Evolutionary conservation across 2,797 vertebrate species (phyloP).

Genomic region (Pteropus rufus): DNA sequence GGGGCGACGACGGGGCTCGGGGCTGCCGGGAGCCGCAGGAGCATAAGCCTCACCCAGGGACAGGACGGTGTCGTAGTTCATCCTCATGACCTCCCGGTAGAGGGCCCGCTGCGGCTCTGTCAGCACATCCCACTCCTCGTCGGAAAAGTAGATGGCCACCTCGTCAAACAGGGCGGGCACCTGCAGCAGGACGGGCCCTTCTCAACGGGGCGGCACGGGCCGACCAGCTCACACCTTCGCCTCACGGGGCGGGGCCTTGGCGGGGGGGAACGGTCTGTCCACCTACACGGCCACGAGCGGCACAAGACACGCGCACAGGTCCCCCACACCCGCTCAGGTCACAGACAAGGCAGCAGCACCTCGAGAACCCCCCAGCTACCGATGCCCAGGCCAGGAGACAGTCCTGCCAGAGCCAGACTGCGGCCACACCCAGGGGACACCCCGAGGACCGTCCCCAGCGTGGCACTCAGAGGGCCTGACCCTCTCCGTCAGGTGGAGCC

Average conservation of each 20-base stretch:
- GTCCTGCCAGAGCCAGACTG: background rate
- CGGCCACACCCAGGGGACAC: background rate
- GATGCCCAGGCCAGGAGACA: background rate
- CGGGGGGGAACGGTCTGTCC: rapidly evolving
- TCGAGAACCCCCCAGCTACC: background rate
- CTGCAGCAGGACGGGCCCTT: slow-evolving; percentile 49
- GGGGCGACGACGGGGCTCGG: background rate
- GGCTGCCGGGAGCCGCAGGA: slow-evolving; percentile 4
- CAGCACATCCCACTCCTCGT: slow-evolving; percentile 70
- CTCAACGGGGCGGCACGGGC: background rate
- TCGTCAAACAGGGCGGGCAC: slow-evolving; percentile 71
- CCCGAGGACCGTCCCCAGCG: too few species aligned
- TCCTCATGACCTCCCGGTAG: slow-evolving; percentile 73
- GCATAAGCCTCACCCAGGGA: slow-evolving; percentile 65
- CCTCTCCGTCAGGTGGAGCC: too few species aligned
- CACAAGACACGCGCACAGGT: background rate
- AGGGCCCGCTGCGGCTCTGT: slow-evolving; percentile 71
- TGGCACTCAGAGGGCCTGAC: too few species aligned
- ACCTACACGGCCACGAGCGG: background rate
- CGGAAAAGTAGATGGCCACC: slow-evolving; percentile 71
- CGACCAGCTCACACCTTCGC: background rate
- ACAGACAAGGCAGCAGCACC: background rate
- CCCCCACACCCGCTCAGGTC: background rate
- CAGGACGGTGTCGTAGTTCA: slow-evolving; percentile 73
- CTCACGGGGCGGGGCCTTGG: background rate